These are phyloP conservation scores for Pongo pygmaeus DNA, from an alignment of 2,113 vertebrate genomes.

Conservation along the genomic window DNA sequence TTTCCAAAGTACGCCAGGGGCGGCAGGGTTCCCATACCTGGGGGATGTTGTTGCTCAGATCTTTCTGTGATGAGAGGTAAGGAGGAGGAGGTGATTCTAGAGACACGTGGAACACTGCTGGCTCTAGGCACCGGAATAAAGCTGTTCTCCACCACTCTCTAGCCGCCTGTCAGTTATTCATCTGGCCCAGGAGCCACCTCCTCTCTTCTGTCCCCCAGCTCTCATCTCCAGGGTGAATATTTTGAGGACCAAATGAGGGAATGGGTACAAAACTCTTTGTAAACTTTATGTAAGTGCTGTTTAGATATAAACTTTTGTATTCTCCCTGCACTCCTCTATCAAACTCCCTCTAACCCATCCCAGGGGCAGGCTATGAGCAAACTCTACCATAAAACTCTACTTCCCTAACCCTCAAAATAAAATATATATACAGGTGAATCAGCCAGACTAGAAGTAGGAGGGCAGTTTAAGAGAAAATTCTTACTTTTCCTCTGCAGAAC, in stretches of 20 bases:
- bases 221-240: no score
- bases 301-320: background rate
- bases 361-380: background rate
- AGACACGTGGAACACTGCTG: background rate
- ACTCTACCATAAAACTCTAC: background rate
- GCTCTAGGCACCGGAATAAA: no score
- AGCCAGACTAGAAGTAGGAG: background rate
- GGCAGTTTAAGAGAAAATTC: background rate
- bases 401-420: background rate
- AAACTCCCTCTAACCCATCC: background rate
- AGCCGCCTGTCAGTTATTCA: background rate
- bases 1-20: background rate
- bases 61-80: background rate
- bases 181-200: background rate
- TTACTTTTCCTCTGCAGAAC: background rate
- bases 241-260: no score
- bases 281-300: background rate
- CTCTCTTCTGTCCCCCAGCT: background rate
- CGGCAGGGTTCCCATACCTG: background rate
- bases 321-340: background rate
- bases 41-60: background rate
- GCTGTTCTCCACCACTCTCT: no score
- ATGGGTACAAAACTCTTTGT: background rate
- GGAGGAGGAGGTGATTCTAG: background rate
- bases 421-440: slow-evolving; percentile 52